Evolutionary conservation across 1,140 invertebrate genomes (phyloP).

Genomic region (Brachionus koreanus): DNA sequence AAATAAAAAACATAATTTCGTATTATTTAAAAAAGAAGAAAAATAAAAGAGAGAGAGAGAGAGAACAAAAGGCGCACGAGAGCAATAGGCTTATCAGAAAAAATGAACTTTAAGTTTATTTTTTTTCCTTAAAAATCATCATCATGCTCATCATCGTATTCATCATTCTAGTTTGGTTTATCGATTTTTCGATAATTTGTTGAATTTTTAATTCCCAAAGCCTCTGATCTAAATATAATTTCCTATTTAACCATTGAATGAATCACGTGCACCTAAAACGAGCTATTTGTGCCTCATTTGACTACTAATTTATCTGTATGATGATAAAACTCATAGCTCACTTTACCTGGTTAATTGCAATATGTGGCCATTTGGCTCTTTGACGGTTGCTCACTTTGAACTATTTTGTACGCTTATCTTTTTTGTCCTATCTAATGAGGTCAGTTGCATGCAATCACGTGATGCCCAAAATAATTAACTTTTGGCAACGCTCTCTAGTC

Average conservation of each 20-base stretch:
- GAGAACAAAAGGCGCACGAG: neutral
- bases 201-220: conserved; percentile 8
- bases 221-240: neutral
- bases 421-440: neutral
- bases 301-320: neutral
- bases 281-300: neutral
- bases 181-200: conserved; percentile 3
- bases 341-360: neutral
- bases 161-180: neutral
- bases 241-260: neutral
- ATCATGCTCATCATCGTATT: neutral
- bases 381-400: neutral
- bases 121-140: neutral
- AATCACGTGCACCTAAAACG: neutral
- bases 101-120: neutral
- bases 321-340: neutral
- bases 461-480: neutral
- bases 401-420: neutral
- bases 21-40: neutral
- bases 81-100: neutral
- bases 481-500: neutral
- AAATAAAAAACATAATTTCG: neutral
- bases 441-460: neutral
- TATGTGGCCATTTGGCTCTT: neutral
- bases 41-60: neutral